Conservation (phyloP, 1,140 invertebrate species). For the Ceratoteleas bidentatus region DNA sequence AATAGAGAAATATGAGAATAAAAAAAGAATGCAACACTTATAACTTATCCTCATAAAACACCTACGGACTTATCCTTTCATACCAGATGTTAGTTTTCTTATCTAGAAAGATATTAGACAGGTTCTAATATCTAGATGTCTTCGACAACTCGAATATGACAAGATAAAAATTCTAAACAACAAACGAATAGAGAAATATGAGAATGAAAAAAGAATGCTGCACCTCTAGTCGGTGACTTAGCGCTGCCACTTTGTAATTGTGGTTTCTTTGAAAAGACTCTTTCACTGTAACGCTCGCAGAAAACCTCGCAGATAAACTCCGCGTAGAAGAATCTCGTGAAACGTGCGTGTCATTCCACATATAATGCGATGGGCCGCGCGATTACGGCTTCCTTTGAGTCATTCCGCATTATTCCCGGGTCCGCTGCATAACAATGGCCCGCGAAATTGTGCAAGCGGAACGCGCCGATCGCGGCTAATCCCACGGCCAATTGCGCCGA, state of each 20-base stretch:
- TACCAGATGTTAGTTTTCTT: no score
- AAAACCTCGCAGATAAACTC: slow-evolving; percentile 41
- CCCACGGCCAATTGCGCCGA: slow-evolving; percentile 8
- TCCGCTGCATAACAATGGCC: slow-evolving; percentile 41
- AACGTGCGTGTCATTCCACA: slow-evolving; percentile 51
- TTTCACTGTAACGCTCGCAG: slow-evolving; percentile 41
- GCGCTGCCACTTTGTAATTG: slow-evolving; percentile 39
- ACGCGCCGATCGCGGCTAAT: slow-evolving; percentile 8
- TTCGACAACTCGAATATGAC: no score
- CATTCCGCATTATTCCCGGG: slow-evolving; percentile 44
- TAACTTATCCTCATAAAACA: no score
- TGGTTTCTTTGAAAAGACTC: slow-evolving; percentile 49
- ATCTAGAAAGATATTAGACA: no score
- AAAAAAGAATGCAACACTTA: no score
- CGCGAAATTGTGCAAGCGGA: slow-evolving; percentile 47
- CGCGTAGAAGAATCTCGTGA: slow-evolving; percentile 39
- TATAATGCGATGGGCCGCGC: slow-evolving; percentile 46
- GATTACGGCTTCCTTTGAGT: slow-evolving; percentile 59
- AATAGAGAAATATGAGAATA: no score
- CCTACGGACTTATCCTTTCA: no score
- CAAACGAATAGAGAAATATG: no score
- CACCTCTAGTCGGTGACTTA: slow-evolving; percentile 7
- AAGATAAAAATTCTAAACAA: no score
- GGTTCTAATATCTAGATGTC: no score
- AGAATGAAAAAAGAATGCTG: no score